Evolutionary conservation across 1,140 invertebrate species (phyloP), one percentile per base, ranked within the genome.

Genomic region (Caerostris darwini): DNA sequence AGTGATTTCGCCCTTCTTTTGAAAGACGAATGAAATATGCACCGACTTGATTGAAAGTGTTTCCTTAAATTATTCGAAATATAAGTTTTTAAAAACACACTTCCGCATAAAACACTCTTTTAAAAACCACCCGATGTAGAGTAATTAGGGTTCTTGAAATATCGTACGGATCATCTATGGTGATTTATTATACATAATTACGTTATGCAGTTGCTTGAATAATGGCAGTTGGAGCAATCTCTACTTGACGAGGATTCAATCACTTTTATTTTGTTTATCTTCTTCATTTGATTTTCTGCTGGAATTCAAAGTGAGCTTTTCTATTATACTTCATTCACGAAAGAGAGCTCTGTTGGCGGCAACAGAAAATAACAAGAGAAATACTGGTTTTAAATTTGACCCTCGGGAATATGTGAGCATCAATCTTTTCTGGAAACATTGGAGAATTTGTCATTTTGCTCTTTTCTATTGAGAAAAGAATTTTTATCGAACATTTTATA

Each of bases 131-230:
- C n/a, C 90, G 90, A 67, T 53, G 77, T 92, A 17, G 58, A 92
- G 81, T 92, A 92, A 92, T 92, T 92, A 92, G 90, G 90, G 57
- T 7, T 50, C 71, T 67, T 67, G 53, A 92, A 83, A 85, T 85
- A 92, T 85, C 77, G 81, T 85, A 83, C 69, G 77, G 58, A 82
- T 92, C 81, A 85, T 92, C 90, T 64, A n/a, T 57, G 61, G 90
- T 92, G 90, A 92, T 92, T 92, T 83, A 92, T 92, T 92, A 85
- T 57, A 34, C 90, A 92, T 92, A 92, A 92, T 92, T 92, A 85
- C 90, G 90, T 92, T 92, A 92, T 92, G 90, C 82, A 81, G 57
- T 81, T 64, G 77, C 90, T 92, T 92, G 90, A 92, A 85, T 92
- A 92, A 92, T 92, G 81, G 81, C 7, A 67, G 57, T 92, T n/a